phyloP scores from a whole-genome alignment of 2,888 invertebrate genomes.

The Aphelenchoides bicaudatus region DNA sequence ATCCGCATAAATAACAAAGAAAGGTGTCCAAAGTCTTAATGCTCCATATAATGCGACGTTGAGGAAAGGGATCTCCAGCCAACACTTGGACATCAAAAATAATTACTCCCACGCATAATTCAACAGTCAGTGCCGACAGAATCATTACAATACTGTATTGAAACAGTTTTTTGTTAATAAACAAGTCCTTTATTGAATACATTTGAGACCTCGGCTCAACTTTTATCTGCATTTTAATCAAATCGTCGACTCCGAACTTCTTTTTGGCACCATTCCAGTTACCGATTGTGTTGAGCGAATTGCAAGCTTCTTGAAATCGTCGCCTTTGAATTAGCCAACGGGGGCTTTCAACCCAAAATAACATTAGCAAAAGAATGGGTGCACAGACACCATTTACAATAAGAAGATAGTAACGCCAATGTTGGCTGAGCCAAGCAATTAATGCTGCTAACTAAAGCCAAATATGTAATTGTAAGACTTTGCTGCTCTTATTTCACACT shows the following conservation, averaged over 20 bases:
- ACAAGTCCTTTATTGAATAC: slow-evolving; percentile 37
- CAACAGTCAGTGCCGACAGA: slow-evolving; percentile 36
- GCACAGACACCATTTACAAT: slow-evolving; percentile 30
- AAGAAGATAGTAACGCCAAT: slow-evolving; percentile 34
- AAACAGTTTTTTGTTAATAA: slow-evolving; percentile 30
- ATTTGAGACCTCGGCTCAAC: slow-evolving; percentile 22
- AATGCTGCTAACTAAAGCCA: slow-evolving; percentile 27
- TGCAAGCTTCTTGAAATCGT: slow-evolving; percentile 23
- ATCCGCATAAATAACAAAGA: slow-evolving; percentile 38
- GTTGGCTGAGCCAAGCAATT: slow-evolving; percentile 31
- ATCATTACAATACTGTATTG: slow-evolving; percentile 42
- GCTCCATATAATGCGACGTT: slow-evolving; percentile 41
- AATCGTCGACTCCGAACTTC: slow-evolving; percentile 28
- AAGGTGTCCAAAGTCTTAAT: slow-evolving; percentile 40
- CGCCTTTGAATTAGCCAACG: slow-evolving; percentile 43
- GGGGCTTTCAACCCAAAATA: slow-evolving; percentile 39
- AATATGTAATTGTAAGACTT: neutral
- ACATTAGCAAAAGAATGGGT: slow-evolving; percentile 32
- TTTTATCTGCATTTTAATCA: slow-evolving; percentile 30
- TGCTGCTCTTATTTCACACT: neutral
- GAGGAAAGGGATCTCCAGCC: slow-evolving; percentile 40
- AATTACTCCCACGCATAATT: slow-evolving; percentile 37
- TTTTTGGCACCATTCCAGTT: slow-evolving; percentile 28
- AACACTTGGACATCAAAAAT: slow-evolving; percentile 42
- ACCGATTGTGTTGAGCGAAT: slow-evolving; percentile 31